phyloP scores from a whole-genome alignment of 2,888 invertebrate genomes.

The Ethmia dodecea region DNA sequence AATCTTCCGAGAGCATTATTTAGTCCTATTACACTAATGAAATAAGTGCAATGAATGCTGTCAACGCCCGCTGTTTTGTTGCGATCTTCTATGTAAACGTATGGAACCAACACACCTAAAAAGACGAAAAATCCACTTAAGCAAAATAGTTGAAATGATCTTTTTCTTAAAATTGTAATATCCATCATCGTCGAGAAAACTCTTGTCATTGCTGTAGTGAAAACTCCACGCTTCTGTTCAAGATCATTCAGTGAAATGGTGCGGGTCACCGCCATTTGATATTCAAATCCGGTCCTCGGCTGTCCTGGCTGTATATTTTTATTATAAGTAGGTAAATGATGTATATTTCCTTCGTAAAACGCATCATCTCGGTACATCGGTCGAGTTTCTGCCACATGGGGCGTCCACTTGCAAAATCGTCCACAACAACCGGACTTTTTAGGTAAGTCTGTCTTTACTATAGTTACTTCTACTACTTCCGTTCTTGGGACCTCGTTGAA shows the following conservation, averaged over 20 bases:
- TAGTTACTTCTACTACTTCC: constrained; percentile 4
- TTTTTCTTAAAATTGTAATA: constrained; percentile 6
- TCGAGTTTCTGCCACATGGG: constrained; percentile 49
- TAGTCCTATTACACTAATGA: constrained; percentile 12
- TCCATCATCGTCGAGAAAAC: constrained; percentile 18
- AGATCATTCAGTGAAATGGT: constrained; percentile 9
- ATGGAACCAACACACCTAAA: constrained; percentile 14
- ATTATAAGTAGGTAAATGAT: constrained; percentile 50
- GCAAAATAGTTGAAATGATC: constrained; percentile 10
- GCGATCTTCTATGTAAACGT: constrained; percentile 12
- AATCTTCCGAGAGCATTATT: constrained; percentile 11
- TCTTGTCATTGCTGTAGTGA: constrained; percentile 11
- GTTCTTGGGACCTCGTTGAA: constrained; percentile 32
- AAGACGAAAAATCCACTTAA: constrained; percentile 9
- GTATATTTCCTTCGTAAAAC: constrained; percentile 55
- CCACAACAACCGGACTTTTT: constrained; percentile 31
- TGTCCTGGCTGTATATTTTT: constrained; percentile 45
- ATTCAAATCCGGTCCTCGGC: constrained; percentile 54
- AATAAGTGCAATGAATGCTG: constrained; percentile 7
- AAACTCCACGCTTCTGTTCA: constrained; percentile 6
- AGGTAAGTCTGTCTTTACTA: no score
- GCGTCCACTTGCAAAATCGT: constrained; percentile 51
- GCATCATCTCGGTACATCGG: constrained; percentile 68
- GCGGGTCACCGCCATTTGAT: constrained; percentile 16
- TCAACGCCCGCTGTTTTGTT: constrained; percentile 10